A percentile compares a stretch with the other conserved stretches of the same genome.
Evolutionary conservation across 2,113 vertebrate genomes (phyloP).

Genomic region (Hemicordylus capensis): DNA sequence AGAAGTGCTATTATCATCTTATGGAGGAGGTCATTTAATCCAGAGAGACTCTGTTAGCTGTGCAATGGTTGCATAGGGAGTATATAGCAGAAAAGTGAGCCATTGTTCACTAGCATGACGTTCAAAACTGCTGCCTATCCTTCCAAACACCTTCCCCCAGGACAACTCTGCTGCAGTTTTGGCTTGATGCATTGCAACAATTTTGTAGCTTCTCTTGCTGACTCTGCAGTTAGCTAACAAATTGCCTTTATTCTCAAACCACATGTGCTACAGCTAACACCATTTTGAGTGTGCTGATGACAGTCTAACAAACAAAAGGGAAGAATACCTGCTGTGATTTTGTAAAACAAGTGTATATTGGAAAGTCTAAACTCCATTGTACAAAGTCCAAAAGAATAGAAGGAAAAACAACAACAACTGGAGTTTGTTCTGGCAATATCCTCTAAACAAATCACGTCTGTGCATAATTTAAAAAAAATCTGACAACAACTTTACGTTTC

Average conservation of each 20-base stretch:
- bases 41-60: not conserved
- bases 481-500: not conserved
- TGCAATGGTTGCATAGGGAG: not conserved
- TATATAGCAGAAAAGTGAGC: not conserved
- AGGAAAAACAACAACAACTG: not conserved
- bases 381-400: not conserved
- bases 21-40: not conserved
- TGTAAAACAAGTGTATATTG: not conserved
- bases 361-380: not conserved
- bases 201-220: slow-evolving; percentile 8
- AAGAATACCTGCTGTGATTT: not conserved
- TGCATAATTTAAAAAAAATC: not conserved
- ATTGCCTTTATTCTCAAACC: not conserved
- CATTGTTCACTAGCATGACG: not conserved
- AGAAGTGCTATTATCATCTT: no score
- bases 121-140: not conserved
- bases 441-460: not conserved
- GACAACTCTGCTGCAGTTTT: not conserved
- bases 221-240: not conserved
- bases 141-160: not conserved
- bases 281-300: not conserved
- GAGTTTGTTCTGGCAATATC: not conserved
- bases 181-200: not conserved
- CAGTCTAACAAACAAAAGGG: not conserved
- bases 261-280: not conserved